Evolutionary conservation across 2,797 vertebrate genomes (phyloP).

Genomic region (Antrozous pallidus): DNA sequence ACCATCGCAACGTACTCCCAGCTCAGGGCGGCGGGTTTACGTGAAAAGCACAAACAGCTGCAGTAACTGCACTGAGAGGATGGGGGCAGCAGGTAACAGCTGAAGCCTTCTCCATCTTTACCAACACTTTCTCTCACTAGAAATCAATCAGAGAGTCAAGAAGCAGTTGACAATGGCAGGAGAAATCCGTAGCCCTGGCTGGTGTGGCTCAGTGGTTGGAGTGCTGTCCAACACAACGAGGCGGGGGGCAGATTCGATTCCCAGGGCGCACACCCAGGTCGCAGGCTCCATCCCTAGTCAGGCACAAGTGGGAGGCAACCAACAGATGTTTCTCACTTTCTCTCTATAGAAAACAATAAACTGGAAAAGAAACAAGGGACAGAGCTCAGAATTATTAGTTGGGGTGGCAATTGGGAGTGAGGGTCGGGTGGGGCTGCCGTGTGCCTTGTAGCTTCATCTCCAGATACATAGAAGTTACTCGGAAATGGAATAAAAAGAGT

Average conservation of each 20-base stretch:
- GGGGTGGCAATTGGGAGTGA: background rate
- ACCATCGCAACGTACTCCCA: too few relatives aligned
- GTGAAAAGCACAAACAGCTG: background rate
- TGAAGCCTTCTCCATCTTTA: background rate
- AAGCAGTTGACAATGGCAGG: background rate
- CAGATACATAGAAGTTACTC: too few relatives aligned
- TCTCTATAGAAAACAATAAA: background rate
- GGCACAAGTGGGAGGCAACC: background rate
- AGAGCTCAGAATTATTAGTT: background rate
- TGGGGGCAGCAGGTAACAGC: background rate
- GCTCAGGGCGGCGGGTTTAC: background rate
- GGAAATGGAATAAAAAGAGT: background rate
- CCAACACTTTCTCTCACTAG: background rate
- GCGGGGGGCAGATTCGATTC: background rate
- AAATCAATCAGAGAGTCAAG: background rate
- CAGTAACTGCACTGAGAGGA: background rate
- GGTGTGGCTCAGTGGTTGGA: background rate
- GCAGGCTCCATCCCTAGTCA: background rate
- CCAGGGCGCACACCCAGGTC: background rate
- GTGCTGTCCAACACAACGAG: background rate
- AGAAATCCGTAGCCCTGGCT: background rate
- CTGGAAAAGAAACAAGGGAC: background rate
- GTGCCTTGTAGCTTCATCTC: background rate
- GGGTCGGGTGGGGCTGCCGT: fast-evolving
- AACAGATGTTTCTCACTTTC: background rate